Base-by-base conservation (phyloP, 2,888 invertebrate species). In the Hydraecia micacea region DNA sequence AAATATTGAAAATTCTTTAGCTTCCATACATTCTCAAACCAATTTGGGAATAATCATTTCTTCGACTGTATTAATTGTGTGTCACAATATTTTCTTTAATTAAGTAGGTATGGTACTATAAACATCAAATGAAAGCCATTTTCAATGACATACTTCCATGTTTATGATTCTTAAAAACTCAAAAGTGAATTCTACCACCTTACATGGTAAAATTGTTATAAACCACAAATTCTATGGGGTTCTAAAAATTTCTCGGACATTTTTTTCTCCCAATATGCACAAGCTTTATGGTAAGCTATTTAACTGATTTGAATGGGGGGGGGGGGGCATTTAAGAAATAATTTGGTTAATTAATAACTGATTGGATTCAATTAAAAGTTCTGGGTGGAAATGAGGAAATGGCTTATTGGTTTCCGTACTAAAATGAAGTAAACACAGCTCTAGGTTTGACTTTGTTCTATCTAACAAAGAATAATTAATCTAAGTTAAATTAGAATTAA, bases 31-130 rank as follows among this genome's bases (percentile, higher is more conserved):
- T 58, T 81, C 1, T 58, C 0, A 55, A 75, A 80, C 32, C 8
- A 21, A 55, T 42, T 49, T 46, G 15, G 21, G n/a, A 25, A 39
- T 36, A 60, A 42, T 52, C 7, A 52, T 75, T 66, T 42, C 21
- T 8, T 58, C 9, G 4, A 21, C 15, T 55, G 21, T 6, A n/a
- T 32, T 62, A 25, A 25, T 36, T 58, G 15, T 52, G 28, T 42
- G 60, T 36, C 42, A 42, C 25, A n/a, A 70, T 66, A 75, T 60
- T 39, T 32, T n/a, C 55, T 21, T 68, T 52, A 55, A 77, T 69
- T 69, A 52, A 32, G 25, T 32, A 32, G 11, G 6, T 32, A 63
- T n/a, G 21, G 1, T 69, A 60, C 32, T 46, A 76, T 55, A 15
- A 55, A 36, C 18, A n/a, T 32, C 0, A 69, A 75, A 77, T 18